These are phyloP conservation scores for Miichthys miiuy DNA, from an alignment of 2,797 vertebrate species.

Conservation along the genomic window DNA sequence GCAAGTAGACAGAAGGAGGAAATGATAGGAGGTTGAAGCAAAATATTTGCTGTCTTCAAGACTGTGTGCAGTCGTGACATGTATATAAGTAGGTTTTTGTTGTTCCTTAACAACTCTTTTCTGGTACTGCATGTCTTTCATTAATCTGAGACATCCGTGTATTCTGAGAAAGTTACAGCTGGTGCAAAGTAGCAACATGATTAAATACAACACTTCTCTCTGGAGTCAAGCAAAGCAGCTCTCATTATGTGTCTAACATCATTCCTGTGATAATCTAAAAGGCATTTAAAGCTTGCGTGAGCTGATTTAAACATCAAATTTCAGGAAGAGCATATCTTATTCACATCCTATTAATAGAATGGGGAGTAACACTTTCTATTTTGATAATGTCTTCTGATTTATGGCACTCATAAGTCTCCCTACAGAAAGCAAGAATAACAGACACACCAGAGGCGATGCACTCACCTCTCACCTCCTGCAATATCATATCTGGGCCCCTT, in stretches of 20 bases:
- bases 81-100: constrained; percentile 31
- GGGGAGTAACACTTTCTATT: constrained; percentile 22
- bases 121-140: constrained; percentile 25
- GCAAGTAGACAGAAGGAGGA: constrained; percentile 27
- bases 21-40: constrained; percentile 35
- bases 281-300: constrained; percentile 31
- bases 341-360: constrained; percentile 34
- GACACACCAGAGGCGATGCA: constrained; percentile 76
- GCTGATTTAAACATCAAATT: constrained; percentile 33
- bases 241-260: constrained; percentile 38
- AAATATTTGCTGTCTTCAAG: constrained; percentile 25
- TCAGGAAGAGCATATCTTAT: constrained; percentile 22
- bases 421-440: constrained; percentile 69
- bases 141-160: constrained; percentile 40
- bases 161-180: constrained; percentile 44
- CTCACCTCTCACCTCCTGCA: constrained; percentile 85
- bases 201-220: constrained; percentile 40
- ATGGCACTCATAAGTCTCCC: constrained; percentile 54
- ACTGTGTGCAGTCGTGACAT: constrained; percentile 25
- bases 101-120: constrained; percentile 17
- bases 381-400: constrained; percentile 30
- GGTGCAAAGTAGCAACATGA: constrained; percentile 57
- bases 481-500: constrained; percentile 85
- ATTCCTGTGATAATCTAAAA: constrained; percentile 39
- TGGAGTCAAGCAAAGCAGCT: constrained; percentile 49